Evolutionary conservation across 2,113 vertebrate genomes (phyloP).

Genomic region (Pseudonaja textilis): DNA sequence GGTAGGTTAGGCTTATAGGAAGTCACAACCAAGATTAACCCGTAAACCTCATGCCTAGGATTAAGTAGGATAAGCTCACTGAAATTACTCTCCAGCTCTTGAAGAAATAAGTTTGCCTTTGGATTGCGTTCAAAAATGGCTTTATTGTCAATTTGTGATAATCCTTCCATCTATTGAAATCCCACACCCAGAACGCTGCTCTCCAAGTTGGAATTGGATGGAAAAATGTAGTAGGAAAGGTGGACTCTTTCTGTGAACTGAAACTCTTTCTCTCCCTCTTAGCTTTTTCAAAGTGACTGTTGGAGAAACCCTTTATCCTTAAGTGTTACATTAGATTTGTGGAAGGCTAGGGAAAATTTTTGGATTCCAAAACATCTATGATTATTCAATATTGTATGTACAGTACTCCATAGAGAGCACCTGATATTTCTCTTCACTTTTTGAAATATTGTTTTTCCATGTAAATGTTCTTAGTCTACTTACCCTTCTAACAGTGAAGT

Average conservation of each 20-base stretch:
- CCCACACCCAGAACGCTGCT: not conserved
- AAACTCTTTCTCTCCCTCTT: not conserved
- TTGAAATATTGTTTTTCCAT: not conserved
- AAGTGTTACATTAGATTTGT: not conserved
- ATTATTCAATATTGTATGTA: not conserved
- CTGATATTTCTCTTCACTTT: not conserved
- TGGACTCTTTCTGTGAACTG: not conserved
- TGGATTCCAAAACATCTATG: not conserved
- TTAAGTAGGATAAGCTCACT: not conserved
- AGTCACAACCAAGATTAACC: not conserved
- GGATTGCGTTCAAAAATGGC: not conserved
- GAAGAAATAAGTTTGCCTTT: not conserved
- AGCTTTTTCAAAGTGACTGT: not conserved
- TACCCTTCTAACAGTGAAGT: not conserved
- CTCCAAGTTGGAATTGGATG: not conserved
- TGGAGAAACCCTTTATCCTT: not conserved
- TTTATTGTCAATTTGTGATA: not conserved
- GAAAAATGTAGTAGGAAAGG: not conserved
- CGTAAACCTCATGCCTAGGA: not conserved
- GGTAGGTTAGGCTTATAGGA: not conserved
- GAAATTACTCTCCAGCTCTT: not conserved
- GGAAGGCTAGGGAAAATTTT: not conserved
- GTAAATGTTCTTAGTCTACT: not conserved
- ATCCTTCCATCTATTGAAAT: not conserved
- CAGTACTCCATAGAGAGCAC: not conserved